Conservation (phyloP, 2,797 vertebrate species). For the Garrulus glandarius region DNA sequence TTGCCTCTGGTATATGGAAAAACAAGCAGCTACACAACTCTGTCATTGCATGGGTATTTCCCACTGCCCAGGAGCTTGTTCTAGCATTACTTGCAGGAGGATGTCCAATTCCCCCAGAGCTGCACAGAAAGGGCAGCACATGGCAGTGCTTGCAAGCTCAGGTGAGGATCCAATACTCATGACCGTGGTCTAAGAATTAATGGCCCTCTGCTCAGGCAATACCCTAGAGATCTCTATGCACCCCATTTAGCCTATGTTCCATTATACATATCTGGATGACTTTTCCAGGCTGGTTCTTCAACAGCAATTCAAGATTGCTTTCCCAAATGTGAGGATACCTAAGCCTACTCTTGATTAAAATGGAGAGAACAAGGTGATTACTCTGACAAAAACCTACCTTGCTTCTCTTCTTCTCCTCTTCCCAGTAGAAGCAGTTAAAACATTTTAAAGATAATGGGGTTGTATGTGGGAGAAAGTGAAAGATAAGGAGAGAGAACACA, state of each 20-base stretch:
- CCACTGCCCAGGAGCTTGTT: background rate
- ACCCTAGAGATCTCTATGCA: background rate
- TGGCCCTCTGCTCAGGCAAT: background rate
- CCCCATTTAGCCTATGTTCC: background rate
- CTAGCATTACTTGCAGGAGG: background rate
- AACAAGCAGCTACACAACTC: background rate
- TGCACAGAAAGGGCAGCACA: background rate
- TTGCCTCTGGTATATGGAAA: background rate
- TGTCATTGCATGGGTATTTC: background rate
- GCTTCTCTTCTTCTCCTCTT: background rate
- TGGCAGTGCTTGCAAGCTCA: background rate
- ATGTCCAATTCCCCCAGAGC: background rate
- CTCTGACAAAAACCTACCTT: background rate
- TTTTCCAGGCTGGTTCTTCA: background rate
- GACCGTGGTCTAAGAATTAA: background rate
- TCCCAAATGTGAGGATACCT: background rate
- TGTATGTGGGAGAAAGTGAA: slow-evolving; percentile 18
- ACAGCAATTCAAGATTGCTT: background rate
- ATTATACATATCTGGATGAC: background rate
- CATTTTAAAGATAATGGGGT: background rate
- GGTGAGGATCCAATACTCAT: background rate
- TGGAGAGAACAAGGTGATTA: background rate
- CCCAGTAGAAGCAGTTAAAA: background rate
- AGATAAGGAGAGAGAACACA: background rate
- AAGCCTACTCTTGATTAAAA: background rate